Percentiles rank a stretch among this genome's conserved stretches.
phyloP scores from a whole-genome alignment of 2,888 invertebrate species.

The Papilio gigon region DNA sequence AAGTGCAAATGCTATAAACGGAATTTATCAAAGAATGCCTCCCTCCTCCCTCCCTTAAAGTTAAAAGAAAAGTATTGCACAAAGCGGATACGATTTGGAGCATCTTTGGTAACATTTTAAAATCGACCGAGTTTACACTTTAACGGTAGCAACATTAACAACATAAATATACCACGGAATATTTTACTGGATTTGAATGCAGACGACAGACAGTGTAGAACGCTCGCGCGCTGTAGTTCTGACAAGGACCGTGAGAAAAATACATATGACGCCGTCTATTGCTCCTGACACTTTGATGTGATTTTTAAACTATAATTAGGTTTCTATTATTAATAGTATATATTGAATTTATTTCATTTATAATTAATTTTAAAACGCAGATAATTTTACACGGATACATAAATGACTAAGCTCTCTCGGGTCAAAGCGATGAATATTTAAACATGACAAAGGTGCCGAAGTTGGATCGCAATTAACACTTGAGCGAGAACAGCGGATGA shows the following conservation, averaged over 20 bases:
- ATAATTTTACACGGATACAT: background rate
- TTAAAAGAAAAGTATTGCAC: background rate
- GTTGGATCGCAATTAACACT: conserved; percentile 2
- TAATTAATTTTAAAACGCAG: background rate
- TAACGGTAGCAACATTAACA: background rate
- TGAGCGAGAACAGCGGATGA: background rate
- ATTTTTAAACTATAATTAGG: background rate
- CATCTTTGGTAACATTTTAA: background rate
- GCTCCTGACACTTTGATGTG: background rate
- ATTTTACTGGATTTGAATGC: background rate
- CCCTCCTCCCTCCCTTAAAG: too few relatives aligned
- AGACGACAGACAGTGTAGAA: background rate
- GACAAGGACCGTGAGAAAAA: conserved; percentile 23
- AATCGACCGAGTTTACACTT: background rate
- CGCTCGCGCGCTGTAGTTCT: background rate
- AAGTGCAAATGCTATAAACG: background rate
- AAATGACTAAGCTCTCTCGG: background rate
- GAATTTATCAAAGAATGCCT: background rate
- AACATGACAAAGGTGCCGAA: background rate
- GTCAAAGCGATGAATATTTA: background rate
- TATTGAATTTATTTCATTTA: background rate
- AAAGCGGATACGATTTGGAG: background rate
- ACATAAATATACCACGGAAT: background rate
- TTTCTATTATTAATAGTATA: background rate
- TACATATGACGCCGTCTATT: background rate